Percentiles rank a stretch among this genome's conserved stretches.
Evolutionary conservation across 2,113 vertebrate species (phyloP).

Genomic region (Alouatta palliata): DNA sequence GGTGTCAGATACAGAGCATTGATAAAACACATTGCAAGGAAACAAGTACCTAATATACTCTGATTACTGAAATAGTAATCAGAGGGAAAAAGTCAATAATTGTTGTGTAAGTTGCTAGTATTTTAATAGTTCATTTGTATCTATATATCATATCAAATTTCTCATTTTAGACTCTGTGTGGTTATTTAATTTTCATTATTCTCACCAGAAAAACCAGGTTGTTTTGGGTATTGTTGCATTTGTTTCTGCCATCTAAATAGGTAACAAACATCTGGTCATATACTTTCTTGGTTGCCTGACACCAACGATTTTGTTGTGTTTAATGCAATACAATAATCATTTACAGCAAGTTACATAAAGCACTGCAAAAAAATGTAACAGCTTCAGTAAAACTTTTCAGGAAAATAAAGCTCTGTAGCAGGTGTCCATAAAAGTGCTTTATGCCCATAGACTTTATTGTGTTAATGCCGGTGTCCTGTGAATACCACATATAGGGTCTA

Average conservation of each 20-base stretch:
- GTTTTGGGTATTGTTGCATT: constrained; percentile 33
- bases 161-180: constrained; percentile 75
- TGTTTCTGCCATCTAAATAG: background rate
- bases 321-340: constrained; percentile 69
- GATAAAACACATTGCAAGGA: constrained; percentile 86
- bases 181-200: constrained; percentile 73
- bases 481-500: constrained; percentile 62
- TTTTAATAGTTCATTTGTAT: constrained; percentile 81
- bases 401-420: constrained; percentile 84
- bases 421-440: constrained; percentile 83
- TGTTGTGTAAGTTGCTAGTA: constrained; percentile 81
- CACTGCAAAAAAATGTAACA: constrained; percentile 80
- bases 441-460: constrained; percentile 81
- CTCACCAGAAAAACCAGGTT: constrained; percentile 64
- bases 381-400: constrained; percentile 83
- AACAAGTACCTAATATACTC: constrained; percentile 83
- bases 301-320: constrained; percentile 61
- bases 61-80: constrained; percentile 84
- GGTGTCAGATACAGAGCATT: constrained; percentile 86
- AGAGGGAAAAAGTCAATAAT: constrained; percentile 80
- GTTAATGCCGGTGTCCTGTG: constrained; percentile 79
- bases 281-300: constrained; percentile 4
- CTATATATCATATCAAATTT: constrained; percentile 80
- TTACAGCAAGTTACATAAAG: constrained; percentile 79
- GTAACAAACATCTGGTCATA: constrained; percentile 26